Conservation (phyloP, 2,888 invertebrate species). For the Caenorhabditis wallacei region DNA sequence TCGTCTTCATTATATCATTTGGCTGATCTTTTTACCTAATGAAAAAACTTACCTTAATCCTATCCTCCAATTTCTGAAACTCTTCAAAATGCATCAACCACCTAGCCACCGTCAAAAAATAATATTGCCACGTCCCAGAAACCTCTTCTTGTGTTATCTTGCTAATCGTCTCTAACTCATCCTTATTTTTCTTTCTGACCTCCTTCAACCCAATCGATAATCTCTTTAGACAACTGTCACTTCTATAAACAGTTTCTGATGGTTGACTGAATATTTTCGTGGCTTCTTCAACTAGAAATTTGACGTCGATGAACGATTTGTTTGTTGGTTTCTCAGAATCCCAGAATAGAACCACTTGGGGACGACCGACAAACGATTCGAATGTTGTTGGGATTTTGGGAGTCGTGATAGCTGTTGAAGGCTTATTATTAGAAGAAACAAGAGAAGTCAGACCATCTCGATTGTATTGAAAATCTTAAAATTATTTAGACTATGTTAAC, state of each 20-base stretch:
- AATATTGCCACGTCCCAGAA: slow-evolving; percentile 41
- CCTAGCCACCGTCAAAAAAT: slow-evolving; percentile 54
- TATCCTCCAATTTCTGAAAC: slow-evolving; percentile 43
- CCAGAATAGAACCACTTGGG: slow-evolving; percentile 40
- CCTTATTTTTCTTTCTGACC: slow-evolving; percentile 2
- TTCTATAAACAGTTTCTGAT: slow-evolving; percentile 10
- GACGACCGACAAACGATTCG: slow-evolving; percentile 34
- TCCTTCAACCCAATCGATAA: slow-evolving; percentile 37
- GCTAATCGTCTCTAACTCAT: not conserved
- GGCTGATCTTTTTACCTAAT: too few relatives aligned
- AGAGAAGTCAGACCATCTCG: slow-evolving; percentile 20
- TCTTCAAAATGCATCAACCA: slow-evolving; percentile 65
- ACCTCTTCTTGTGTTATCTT: slow-evolving; percentile 25
- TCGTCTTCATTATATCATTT: too few relatives aligned
- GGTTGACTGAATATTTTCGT: slow-evolving; percentile 8
- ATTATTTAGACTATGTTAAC: not conserved
- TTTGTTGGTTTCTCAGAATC: slow-evolving; percentile 23
- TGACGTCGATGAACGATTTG: slow-evolving; percentile 26
- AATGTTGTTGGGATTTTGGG: slow-evolving; percentile 25
- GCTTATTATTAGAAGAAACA: not conserved
- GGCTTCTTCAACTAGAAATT: slow-evolving; percentile 4
- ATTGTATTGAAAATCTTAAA: slow-evolving; percentile 55
- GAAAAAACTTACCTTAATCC: slow-evolving; percentile 45
- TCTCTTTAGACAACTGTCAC: slow-evolving; percentile 22
- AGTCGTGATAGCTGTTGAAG: not conserved